A percentile compares a stretch with the other conserved stretches of the same genome.
These are phyloP conservation scores for Thalassarche chlororhynchos DNA, from an alignment of 2,113 vertebrate species.

Conservation along the genomic window DNA sequence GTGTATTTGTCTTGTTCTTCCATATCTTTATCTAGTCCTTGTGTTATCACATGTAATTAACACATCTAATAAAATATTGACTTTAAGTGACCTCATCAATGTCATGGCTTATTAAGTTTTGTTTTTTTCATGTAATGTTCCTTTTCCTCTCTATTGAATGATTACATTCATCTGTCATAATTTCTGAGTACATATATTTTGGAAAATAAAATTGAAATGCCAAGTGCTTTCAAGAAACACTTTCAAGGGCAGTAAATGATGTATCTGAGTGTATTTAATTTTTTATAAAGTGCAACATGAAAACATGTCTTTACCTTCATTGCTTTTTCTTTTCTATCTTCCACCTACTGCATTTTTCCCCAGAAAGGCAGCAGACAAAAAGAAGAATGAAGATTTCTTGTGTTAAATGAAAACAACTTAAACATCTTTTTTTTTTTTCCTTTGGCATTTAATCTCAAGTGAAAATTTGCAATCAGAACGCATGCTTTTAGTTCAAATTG, in stretches of 20 bases:
- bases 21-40: neutral
- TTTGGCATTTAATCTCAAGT: neutral
- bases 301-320: conserved; percentile 3
- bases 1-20: neutral
- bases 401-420: neutral
- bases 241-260: neutral
- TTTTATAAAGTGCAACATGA: conserved; percentile 13
- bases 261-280: neutral
- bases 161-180: neutral
- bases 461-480: neutral
- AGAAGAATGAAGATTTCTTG: neutral
- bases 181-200: neutral
- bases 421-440: neutral
- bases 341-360: neutral
- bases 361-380: neutral
- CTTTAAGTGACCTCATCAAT: neutral
- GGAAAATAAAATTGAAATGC: neutral
- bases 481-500: neutral
- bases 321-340: neutral
- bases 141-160: neutral
- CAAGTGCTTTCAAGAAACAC: neutral
- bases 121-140: neutral
- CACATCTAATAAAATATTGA: neutral
- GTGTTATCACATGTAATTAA: neutral
- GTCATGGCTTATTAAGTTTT: neutral